Evolutionary conservation across 2,888 invertebrate species (phyloP).

Genomic region (Diarsia rubi): DNA sequence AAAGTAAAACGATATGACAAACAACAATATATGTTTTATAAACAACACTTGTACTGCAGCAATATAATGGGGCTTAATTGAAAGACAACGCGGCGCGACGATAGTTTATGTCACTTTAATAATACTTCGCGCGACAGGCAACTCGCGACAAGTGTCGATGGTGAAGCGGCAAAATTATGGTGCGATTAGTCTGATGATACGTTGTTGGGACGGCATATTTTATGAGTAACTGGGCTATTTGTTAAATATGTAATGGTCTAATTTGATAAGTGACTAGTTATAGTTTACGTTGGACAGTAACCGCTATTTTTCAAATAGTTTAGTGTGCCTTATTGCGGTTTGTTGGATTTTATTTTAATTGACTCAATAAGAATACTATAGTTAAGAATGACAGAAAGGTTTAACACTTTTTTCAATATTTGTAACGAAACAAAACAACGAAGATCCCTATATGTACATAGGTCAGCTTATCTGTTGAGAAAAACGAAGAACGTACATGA

Average conservation of each 20-base stretch:
- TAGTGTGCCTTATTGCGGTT: not conserved
- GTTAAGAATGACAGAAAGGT: not conserved
- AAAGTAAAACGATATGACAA: conserved; percentile 32
- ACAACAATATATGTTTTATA: conserved; percentile 62
- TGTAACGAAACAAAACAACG: not conserved
- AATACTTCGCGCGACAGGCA: conserved; percentile 42
- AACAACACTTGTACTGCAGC: conserved; percentile 61
- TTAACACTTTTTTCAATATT: not conserved
- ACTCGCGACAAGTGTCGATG: conserved; percentile 45
- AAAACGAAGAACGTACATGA: too few relatives aligned
- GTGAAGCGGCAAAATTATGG: conserved; percentile 24
- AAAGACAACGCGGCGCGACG: conserved; percentile 66
- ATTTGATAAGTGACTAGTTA: conserved; percentile 13
- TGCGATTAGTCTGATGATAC: conserved; percentile 28
- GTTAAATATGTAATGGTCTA: conserved; percentile 16
- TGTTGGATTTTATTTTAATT: not conserved
- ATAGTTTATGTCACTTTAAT: conserved; percentile 63
- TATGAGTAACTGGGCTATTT: conserved; percentile 20
- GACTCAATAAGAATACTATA: not conserved
- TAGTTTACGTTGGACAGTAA: not conserved
- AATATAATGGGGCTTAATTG: conserved; percentile 75
- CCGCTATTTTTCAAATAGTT: not conserved
- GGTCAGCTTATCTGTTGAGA: not conserved
- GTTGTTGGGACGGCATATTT: conserved; percentile 27
- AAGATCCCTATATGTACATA: too few relatives aligned